phyloP scores from a whole-genome alignment of 2,113 vertebrate genomes.

The Lepus timidus region DNA sequence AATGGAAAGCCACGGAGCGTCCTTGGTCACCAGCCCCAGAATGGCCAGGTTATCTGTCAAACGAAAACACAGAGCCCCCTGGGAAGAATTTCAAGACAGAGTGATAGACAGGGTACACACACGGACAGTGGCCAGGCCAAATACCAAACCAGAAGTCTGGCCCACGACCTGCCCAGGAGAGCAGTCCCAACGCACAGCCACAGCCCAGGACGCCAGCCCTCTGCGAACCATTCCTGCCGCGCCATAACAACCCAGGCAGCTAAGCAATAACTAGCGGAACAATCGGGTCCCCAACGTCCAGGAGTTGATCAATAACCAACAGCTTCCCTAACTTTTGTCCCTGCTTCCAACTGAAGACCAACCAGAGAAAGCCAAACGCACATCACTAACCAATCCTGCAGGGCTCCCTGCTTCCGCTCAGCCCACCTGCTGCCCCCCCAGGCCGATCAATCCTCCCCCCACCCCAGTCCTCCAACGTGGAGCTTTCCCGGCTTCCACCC shows the following conservation, averaged over 20 bases:
- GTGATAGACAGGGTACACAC: background rate
- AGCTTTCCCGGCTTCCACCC: background rate
- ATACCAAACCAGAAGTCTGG: background rate
- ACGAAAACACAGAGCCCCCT: background rate
- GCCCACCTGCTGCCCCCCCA: too few relatives aligned
- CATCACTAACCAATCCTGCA: too few relatives aligned
- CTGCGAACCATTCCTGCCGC: background rate
- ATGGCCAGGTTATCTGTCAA: background rate
- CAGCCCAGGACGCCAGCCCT: background rate
- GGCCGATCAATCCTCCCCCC: background rate
- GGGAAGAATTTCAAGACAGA: background rate
- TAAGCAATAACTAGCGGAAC: background rate
- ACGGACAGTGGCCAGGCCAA: accelerated
- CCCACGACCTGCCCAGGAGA: background rate
- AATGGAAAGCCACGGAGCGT: background rate
- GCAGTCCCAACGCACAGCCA: background rate
- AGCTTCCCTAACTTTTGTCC: background rate
- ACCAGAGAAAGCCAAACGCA: too few relatives aligned
- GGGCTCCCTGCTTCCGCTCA: background rate
- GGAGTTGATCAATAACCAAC: background rate
- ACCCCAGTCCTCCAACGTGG: background rate
- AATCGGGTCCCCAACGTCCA: background rate
- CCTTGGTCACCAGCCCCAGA: background rate
- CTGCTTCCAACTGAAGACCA: background rate
- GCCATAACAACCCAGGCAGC: background rate